Evolutionary conservation across 2,888 invertebrate species (phyloP), one percentile per base, ranked within the genome.

Genomic region (Lycaena phlaeas): DNA sequence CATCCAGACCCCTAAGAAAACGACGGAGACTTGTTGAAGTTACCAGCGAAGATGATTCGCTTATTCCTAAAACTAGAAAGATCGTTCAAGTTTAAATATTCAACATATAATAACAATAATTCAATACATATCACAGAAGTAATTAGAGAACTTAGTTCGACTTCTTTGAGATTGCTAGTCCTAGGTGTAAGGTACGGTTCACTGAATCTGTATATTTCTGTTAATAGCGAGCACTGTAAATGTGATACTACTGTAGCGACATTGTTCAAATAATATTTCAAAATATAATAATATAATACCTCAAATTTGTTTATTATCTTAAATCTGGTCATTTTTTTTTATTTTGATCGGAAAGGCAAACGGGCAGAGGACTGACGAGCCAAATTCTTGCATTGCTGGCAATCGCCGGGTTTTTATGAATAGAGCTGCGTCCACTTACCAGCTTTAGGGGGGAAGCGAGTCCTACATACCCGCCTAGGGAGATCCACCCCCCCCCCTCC

Each of bases 21-120:
- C 74, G 89, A 27, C 87, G 88, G 57, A 85, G 89, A 70, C 76
- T 89, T n/a, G 87, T 88, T 6, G 88, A 88, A 50, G 75, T 73
- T 0, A 43, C 72, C 0, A 58, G 70, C 0, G 85, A 86, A 15
- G 86, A 85, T 2, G 86, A 86, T 22, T 61, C 71, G 14, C 72
- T 85, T 52, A 75, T 84, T 61, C 69, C 73, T 50, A 84, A 82
- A 62, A 75, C 78, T 26, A 71, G 84, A 46, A 86, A 86, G 68
- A 81, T 73, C 39, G 84, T 86, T 44, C 78, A 85, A 68, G 86
- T 81, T 40, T 86, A 43, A 38, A 34, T 44, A 25, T 38, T 41
- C 39, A n/a, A n/a, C n/a, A n/a, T n/a, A n/a, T 42, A 45, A 47
- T 42, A 54, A 41, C 45, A 43, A 41, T 43, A 41, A 44, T 51